These are phyloP conservation scores for Zele albiditarsus DNA, from an alignment of 2,888 invertebrate genomes.

Conservation along the genomic window DNA sequence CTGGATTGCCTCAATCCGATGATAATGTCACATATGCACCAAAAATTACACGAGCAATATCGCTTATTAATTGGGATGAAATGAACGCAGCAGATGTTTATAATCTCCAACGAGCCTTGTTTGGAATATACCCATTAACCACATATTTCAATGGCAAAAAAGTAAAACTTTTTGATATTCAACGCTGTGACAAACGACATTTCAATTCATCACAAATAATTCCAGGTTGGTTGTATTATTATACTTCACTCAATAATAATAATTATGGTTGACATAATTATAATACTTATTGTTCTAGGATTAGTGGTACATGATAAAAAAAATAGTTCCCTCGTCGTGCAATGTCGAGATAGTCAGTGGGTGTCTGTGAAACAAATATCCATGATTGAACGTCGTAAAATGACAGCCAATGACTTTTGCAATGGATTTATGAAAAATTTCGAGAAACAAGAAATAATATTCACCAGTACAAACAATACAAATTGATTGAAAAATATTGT, in stretches of 20 bases:
- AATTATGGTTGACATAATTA: not conserved
- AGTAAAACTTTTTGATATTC: conserved; percentile 79
- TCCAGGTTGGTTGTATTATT: conserved; percentile 59
- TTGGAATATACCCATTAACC: conserved; percentile 77
- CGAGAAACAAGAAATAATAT: conserved; percentile 64
- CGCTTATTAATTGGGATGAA: conserved; percentile 79
- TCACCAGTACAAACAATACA: not conserved
- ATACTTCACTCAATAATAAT: not conserved
- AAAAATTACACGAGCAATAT: conserved; percentile 79
- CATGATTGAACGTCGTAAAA: conserved; percentile 81
- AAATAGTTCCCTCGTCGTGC: conserved; percentile 77
- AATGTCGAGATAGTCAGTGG: conserved; percentile 80
- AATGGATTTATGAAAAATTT: conserved; percentile 87
- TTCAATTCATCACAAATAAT: conserved; percentile 38
- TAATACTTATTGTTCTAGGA: conserved; percentile 72
- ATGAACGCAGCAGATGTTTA: conserved; percentile 80
- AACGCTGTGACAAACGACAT: not conserved
- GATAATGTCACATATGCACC: conserved; percentile 83
- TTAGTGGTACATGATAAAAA: conserved; percentile 77
- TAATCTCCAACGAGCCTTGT: conserved; percentile 82
- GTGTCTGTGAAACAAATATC: conserved; percentile 80
- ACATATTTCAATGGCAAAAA: conserved; percentile 77
- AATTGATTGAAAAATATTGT: not conserved
- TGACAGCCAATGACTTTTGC: conserved; percentile 87
- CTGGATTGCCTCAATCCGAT: conserved; percentile 77